Evolutionary conservation across 1,140 invertebrate genomes (phyloP), one percentile per base, ranked within the genome.

Genomic region (Formica exsecta): DNA sequence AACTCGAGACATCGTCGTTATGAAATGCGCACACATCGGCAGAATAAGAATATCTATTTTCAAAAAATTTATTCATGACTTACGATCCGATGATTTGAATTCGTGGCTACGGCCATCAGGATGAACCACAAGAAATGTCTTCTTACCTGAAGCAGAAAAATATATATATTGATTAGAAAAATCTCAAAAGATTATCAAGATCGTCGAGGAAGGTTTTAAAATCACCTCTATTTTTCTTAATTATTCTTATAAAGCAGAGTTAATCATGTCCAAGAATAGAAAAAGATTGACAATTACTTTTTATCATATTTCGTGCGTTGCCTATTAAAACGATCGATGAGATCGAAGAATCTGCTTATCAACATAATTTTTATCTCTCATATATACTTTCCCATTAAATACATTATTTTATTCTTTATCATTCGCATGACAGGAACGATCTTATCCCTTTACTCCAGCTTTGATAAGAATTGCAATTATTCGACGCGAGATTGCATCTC

Each of bases 111-210:
- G 6, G 44, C 2, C 16, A n/a, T 0, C 3, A 32, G 36, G 3
- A n/a, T 51, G 36, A 13, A 68, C 36, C n/a, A 25, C 4, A 6
- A 54, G 1, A 8, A 9, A 48, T 13, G 16, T 25, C 13, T 9
- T 13, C 74, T 88, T 86, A 89, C 87, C 87, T 89, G 62, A 1
- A 89, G 86, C 84, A 89, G 25, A 32, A 70, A 54, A 75, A 32
- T 51, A 57, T 1, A 25, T 5, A 11, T 59, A 13, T 85, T 41
- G 48, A 5, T 25, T 3, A 80, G 65, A 80, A 41, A n/a, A 70
- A 9, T 36, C 7, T 25, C 1, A 54, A 54, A 76, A n/a, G 13
- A 29, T 13, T 41, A 3, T 11, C 13, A 22, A 74, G 8, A 16
- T 11, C 8, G 11, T 75, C 9, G 11, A 13, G 1, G 59, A 5